These are phyloP conservation scores for Philotrypesis tridentata DNA, from an alignment of 1,140 invertebrate genomes.

Conservation along the genomic window DNA sequence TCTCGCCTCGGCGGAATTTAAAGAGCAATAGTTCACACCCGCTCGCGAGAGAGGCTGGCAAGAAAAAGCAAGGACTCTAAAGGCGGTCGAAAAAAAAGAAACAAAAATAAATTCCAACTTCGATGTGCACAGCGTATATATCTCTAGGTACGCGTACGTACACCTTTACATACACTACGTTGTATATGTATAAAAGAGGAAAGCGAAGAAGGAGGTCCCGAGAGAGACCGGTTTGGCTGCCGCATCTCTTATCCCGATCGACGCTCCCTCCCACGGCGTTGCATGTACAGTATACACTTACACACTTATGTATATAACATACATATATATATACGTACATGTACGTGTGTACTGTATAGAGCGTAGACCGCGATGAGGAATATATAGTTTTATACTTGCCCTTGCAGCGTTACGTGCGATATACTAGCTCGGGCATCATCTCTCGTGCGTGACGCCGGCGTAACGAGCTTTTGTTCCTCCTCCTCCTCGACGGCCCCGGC, in stretches of 20 bases:
- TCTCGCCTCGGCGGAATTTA: background rate
- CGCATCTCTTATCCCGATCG: conserved; percentile 1
- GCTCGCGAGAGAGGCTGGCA: background rate
- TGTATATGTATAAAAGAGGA: background rate
- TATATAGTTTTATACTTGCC: background rate
- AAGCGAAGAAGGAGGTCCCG: background rate
- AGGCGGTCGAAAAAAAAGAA: too few species aligned
- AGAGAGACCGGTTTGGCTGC: conserved; percentile 18
- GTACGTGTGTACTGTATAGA: too few species aligned
- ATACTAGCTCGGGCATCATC: background rate
- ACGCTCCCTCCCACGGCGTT: conserved; percentile 8
- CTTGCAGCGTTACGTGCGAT: background rate
- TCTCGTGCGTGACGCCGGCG: background rate
- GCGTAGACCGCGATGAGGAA: too few species aligned
- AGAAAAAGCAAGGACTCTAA: background rate
- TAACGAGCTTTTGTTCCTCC: conserved; percentile 25
- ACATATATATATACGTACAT: too few species aligned
- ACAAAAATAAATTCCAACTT: too few species aligned
- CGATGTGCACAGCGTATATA: too few species aligned
- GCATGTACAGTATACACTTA: too few species aligned
- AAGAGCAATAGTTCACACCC: background rate
- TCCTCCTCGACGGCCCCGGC: too few species aligned
- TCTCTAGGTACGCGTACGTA: background rate
- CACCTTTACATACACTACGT: too few species aligned
- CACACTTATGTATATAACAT: too few species aligned